Evolutionary conservation across 92 coral and sea anemone species (phyloP).

Genomic region (Scolanthus callimorphus): DNA sequence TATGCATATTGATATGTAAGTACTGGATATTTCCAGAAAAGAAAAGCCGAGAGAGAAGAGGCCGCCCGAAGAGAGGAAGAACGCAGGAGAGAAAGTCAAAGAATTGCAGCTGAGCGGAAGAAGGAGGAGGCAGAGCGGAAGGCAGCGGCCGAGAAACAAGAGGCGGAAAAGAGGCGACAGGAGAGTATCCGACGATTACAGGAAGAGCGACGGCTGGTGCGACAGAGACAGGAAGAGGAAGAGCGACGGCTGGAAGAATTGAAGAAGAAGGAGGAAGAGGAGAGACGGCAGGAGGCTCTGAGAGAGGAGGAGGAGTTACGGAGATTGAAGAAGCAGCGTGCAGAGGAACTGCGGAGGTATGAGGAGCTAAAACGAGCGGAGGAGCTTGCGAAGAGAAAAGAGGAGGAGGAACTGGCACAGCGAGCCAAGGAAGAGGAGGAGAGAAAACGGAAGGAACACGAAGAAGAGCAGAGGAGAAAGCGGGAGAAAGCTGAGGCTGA

Average conservation of each 20-base stretch:
- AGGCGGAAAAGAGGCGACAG: conserved; percentile 40
- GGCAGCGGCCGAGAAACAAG: conserved; percentile 17
- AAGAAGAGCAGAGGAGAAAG: conserved; percentile 33
- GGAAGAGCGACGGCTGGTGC: conserved; percentile 49
- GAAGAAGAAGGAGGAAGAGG: conserved; percentile 17
- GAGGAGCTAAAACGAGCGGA: conserved; percentile 58
- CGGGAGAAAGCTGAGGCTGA: conserved; percentile 40
- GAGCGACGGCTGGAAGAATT: conserved; percentile 39
- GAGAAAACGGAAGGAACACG: conserved; percentile 30
- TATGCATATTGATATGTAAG: too few species aligned
- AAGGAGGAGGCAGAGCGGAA: background rate
- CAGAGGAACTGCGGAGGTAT: conserved; percentile 32
- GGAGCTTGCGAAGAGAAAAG: conserved; percentile 48
- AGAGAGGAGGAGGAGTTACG: conserved; percentile 52
- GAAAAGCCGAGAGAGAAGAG: background rate
- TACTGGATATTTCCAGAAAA: background rate
- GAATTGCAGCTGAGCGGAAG: background rate
- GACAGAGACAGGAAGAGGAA: conserved; percentile 41
- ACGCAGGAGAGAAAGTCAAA: background rate
- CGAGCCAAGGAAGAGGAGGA: conserved; percentile 52
- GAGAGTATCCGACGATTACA: conserved; percentile 29
- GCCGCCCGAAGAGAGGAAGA: background rate
- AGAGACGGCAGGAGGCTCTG: conserved; percentile 19
- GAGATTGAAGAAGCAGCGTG: conserved; percentile 34
- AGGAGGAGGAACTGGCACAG: conserved; percentile 24